phyloP scores from a whole-genome alignment of 1,140 invertebrate species.

The Trachymyrmex septentrionalis region DNA sequence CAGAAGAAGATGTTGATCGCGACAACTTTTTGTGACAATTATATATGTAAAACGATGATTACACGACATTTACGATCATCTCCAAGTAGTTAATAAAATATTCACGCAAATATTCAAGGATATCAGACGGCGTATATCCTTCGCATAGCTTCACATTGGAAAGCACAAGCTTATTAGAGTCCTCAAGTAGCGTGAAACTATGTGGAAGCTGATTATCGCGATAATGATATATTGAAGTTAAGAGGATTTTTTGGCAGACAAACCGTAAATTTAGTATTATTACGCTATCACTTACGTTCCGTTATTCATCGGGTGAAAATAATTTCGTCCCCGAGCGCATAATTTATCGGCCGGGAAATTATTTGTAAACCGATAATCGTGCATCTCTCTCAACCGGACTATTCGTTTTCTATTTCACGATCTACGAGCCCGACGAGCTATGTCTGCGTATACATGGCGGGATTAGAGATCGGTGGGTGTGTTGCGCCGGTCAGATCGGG shows the following conservation, averaged over 20 bases:
- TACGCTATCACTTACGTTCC: conserved; percentile 22
- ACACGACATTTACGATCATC: conserved; percentile 31
- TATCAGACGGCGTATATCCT: background rate
- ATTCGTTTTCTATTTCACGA: conserved; percentile 65
- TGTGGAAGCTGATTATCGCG: background rate
- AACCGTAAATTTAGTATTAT: conserved; percentile 29
- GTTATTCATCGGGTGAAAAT: conserved; percentile 43
- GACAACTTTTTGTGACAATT: conserved; percentile 35
- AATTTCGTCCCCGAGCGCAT: conserved; percentile 38
- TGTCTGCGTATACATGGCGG: conserved; percentile 67
- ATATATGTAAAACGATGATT: conserved; percentile 32
- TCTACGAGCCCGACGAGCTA: conserved; percentile 40
- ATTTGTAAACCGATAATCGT: conserved; percentile 41
- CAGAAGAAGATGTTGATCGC: conserved; percentile 46
- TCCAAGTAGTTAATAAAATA: conserved; percentile 49
- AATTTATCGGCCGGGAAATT: conserved; percentile 47
- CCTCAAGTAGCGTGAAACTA: conserved; percentile 15
- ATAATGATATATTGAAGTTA: conserved; percentile 7
- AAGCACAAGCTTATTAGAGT: conserved; percentile 8
- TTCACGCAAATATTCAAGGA: conserved; percentile 43
- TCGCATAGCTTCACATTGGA: background rate
- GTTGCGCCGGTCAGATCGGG: conserved; percentile 77
- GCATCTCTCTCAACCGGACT: conserved; percentile 18
- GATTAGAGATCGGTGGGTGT: conserved; percentile 84
- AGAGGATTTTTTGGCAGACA: background rate